These are phyloP conservation scores for Himalopsyche kuldschensis DNA, from an alignment of 2,888 invertebrate genomes.

Conservation along the genomic window DNA sequence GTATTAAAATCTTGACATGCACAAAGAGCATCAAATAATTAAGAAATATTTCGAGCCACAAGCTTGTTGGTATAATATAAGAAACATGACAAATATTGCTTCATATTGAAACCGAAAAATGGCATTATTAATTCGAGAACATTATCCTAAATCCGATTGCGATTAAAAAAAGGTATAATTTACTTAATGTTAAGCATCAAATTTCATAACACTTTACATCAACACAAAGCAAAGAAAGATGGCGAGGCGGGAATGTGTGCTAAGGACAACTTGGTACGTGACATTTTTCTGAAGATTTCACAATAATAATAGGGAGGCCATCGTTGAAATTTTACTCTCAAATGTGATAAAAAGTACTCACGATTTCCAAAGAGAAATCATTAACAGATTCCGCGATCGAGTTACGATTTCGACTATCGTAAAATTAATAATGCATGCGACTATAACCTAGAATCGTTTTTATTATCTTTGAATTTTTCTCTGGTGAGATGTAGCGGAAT, in stretches of 20 bases:
- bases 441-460: too few species aligned
- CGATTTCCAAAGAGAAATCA: neutral
- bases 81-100: too few species aligned
- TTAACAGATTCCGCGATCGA: neutral
- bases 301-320: neutral
- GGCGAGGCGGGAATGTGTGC: neutral
- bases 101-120: too few species aligned
- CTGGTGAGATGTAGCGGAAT: too few species aligned
- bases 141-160: neutral
- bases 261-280: neutral
- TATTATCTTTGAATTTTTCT: too few species aligned
- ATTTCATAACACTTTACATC: neutral
- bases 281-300: neutral
- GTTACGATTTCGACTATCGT: neutral
- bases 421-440: neutral
- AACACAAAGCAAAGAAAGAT: neutral
- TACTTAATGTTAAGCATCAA: neutral
- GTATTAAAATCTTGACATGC: too few species aligned
- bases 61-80: too few species aligned
- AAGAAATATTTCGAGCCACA: too few species aligned
- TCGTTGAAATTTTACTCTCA: neutral
- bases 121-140: too few species aligned
- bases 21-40: too few species aligned
- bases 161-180: neutral
- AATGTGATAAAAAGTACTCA: neutral